phyloP scores from a whole-genome alignment of 2,797 vertebrate species.

The Setipinna tenuifilis region DNA sequence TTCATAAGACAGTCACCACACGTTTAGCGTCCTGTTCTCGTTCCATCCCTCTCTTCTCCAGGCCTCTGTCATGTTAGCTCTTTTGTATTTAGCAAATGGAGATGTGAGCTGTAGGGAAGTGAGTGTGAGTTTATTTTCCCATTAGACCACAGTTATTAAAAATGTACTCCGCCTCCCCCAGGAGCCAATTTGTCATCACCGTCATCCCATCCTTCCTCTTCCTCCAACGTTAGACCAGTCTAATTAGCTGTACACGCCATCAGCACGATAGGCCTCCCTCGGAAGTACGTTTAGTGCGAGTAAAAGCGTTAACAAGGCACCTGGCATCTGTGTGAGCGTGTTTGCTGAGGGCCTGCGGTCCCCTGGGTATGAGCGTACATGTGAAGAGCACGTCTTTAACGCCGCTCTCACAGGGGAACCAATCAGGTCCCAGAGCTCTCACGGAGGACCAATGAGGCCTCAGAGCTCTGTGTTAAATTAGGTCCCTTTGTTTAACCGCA shows the following conservation, averaged over 20 bases:
- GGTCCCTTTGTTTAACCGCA: background rate
- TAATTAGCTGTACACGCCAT: background rate
- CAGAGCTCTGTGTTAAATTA: background rate
- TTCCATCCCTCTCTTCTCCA: slow-evolving; percentile 1
- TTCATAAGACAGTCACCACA: background rate
- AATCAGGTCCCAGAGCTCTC: background rate
- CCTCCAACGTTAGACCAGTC: background rate
- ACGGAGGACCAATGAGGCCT: background rate
- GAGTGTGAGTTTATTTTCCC: background rate
- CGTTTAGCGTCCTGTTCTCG: background rate
- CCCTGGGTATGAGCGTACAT: background rate
- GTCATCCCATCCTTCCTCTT: background rate
- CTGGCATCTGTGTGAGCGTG: background rate
- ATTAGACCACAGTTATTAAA: background rate
- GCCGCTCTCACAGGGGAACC: too few relatives aligned
- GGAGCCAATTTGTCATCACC: too few relatives aligned
- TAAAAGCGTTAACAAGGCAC: too few relatives aligned
- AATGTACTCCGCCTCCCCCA: too few relatives aligned
- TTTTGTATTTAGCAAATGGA: background rate
- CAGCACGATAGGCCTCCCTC: background rate
- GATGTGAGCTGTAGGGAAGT: background rate
- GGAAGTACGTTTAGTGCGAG: background rate
- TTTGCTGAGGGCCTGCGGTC: background rate
- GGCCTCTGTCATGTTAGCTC: background rate
- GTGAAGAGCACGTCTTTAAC: background rate